Evolutionary conservation across 2,888 invertebrate genomes (phyloP).

Genomic region (Drosophila nr. fundita): DNA sequence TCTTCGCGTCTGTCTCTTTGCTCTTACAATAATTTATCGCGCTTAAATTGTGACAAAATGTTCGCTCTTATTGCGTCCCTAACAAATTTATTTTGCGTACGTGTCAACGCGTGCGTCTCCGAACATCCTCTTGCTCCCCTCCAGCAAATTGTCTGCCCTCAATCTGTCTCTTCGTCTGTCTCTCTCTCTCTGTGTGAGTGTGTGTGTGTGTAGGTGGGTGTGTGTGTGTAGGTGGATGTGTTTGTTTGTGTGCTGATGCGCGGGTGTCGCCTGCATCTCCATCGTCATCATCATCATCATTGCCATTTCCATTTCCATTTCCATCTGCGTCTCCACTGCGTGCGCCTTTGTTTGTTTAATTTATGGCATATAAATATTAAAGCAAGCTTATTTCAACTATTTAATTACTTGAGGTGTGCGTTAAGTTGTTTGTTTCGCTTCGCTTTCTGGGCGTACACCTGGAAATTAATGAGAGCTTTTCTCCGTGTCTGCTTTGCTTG

Average conservation of each 20-base stretch:
- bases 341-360: slow-evolving; percentile 71
- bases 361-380: slow-evolving; percentile 77
- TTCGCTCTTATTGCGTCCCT: slow-evolving; percentile 78
- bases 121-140: neutral
- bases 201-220: neutral
- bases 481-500: slow-evolving; percentile 17
- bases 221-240: slow-evolving; percentile 6
- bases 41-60: slow-evolving; percentile 81
- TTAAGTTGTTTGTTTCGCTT: slow-evolving; percentile 41
- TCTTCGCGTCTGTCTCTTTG: slow-evolving; percentile 17
- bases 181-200: neutral
- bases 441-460: slow-evolving; percentile 7
- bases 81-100: slow-evolving; percentile 80
- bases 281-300: slow-evolving; percentile 7
- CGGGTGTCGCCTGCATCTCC: slow-evolving; percentile 21
- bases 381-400: slow-evolving; percentile 78
- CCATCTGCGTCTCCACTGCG: slow-evolving; percentile 25
- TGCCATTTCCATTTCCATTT: slow-evolving; percentile 2
- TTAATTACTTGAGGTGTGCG: slow-evolving; percentile 75
- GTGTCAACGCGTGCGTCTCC: slow-evolving; percentile 71
- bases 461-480: slow-evolving; percentile 29
- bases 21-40: slow-evolving; percentile 74
- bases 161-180: slow-evolving; percentile 2
- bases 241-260: slow-evolving; percentile 8
- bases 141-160: slow-evolving; percentile 17